Evolutionary conservation across 2,888 invertebrate genomes (phyloP).

Genomic region (Aplocera efformata): DNA sequence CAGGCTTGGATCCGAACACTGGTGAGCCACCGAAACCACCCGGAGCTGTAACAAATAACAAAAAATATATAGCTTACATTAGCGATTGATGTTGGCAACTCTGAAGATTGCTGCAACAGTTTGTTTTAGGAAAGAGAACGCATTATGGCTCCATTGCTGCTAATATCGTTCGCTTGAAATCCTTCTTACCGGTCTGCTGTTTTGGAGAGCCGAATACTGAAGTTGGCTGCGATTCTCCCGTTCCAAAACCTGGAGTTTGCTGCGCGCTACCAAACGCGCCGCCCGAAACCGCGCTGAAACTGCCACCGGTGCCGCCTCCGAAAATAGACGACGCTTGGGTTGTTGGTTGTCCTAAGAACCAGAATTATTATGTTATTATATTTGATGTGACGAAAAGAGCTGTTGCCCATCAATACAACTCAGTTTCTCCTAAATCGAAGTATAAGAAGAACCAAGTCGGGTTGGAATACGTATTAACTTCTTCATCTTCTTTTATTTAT

Average conservation of each 20-base stretch:
- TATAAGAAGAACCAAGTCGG: no score
- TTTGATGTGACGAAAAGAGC: no score
- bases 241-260: conserved; percentile 39
- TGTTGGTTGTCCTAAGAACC: conserved; percentile 57
- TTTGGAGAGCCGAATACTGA: conserved; percentile 63
- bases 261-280: conserved; percentile 56
- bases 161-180: no score
- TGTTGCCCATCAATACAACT: neutral
- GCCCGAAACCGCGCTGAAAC: conserved; percentile 54
- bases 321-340: conserved; percentile 63
- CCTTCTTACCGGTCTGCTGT: conserved; percentile 47
- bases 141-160: no score
- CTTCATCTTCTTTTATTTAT: no score
- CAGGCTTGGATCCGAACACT: conserved; percentile 66
- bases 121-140: no score
- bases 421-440: no score
- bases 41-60: conserved; percentile 39
- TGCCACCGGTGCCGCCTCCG: conserved; percentile 52
- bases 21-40: conserved; percentile 62
- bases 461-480: no score
- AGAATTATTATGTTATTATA: neutral
- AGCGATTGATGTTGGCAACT: no score
- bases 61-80: no score
- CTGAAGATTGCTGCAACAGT: no score
- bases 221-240: conserved; percentile 34